Evolutionary conservation across 2,888 invertebrate genomes (phyloP).

Genomic region (Plutella xylostella): DNA sequence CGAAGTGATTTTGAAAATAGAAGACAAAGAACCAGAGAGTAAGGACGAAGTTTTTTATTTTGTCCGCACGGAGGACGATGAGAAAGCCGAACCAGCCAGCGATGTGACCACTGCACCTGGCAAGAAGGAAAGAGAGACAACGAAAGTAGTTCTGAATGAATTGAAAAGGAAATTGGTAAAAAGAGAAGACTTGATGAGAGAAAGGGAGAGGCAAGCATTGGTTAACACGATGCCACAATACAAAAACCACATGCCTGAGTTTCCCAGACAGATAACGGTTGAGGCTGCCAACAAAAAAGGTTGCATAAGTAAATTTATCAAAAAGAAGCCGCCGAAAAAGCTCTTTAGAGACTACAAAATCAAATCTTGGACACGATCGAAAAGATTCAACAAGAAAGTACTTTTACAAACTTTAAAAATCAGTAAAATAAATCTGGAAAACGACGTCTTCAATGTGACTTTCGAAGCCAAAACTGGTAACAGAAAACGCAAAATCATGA

Average conservation of each 20-base stretch:
- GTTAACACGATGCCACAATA: slow-evolving; percentile 58
- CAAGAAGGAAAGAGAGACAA: slow-evolving; percentile 43
- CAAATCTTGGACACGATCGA: not conserved
- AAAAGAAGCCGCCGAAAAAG: slow-evolving; percentile 19
- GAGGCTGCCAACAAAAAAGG: slow-evolving; percentile 38
- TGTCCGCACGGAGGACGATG: slow-evolving; percentile 51
- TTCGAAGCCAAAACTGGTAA: slow-evolving; percentile 25
- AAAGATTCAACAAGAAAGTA: slow-evolving; percentile 25
- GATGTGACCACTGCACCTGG: slow-evolving; percentile 52
- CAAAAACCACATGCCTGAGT: slow-evolving; percentile 45
- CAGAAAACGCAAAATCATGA: slow-evolving; percentile 28
- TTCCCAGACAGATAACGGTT: slow-evolving; percentile 50
- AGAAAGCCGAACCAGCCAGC: slow-evolving; percentile 21
- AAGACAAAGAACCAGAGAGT: slow-evolving; percentile 41
- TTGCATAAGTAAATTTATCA: slow-evolving; percentile 37
- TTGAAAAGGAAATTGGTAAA: slow-evolving; percentile 54
- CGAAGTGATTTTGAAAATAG: slow-evolving; percentile 37
- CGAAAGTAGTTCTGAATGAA: slow-evolving; percentile 49
- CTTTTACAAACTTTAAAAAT: slow-evolving; percentile 18
- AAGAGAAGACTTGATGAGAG: slow-evolving; percentile 59
- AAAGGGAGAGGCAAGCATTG: slow-evolving; percentile 56
- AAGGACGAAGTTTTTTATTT: slow-evolving; percentile 63
- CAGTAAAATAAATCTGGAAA: not conserved
- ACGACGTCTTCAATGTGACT: not conserved
- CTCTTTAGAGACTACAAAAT: slow-evolving; percentile 28